A percentile compares a stretch with the other conserved stretches of the same genome.
Conservation (phyloP, 2,888 invertebrate genomes). For the Branchinecta sandiegonensis region DNA sequence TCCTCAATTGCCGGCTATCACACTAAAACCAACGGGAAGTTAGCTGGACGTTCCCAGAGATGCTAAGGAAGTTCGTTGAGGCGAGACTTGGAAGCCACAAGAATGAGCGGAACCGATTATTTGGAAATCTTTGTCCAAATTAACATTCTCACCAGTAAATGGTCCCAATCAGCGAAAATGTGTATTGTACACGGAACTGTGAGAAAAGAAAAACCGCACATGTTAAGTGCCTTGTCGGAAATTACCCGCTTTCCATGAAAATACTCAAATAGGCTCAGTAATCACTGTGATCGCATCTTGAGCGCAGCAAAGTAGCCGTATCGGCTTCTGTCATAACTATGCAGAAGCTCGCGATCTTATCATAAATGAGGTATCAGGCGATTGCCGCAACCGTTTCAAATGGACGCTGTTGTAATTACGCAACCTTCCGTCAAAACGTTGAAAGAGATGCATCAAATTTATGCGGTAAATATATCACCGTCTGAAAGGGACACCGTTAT, state of each 20-base stretch:
- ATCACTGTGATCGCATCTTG: background rate
- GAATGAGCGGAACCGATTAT: conserved; percentile 15
- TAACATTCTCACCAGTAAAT: background rate
- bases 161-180: background rate
- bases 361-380: too few species aligned
- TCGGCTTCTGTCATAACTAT: background rate
- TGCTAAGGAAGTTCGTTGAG: conserved; percentile 1
- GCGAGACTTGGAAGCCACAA: conserved; percentile 4
- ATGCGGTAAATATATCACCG: too few species aligned
- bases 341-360: too few species aligned
- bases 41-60: too few species aligned
- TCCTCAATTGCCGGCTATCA: too few species aligned
- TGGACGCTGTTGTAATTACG: too few species aligned
- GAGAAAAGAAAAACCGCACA: conserved; percentile 5
- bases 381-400: too few species aligned
- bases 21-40: too few species aligned
- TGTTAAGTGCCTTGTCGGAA: conserved; percentile 4
- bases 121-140: conserved; percentile 8
- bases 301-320: background rate
- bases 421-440: too few species aligned
- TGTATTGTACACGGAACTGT: conserved; percentile 9
- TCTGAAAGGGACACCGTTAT: too few species aligned
- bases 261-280: background rate
- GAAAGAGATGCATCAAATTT: too few species aligned
- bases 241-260: background rate